These are phyloP conservation scores for Naso thynnoides DNA, from an alignment of 2,797 vertebrate genomes.

Conservation along the genomic window DNA sequence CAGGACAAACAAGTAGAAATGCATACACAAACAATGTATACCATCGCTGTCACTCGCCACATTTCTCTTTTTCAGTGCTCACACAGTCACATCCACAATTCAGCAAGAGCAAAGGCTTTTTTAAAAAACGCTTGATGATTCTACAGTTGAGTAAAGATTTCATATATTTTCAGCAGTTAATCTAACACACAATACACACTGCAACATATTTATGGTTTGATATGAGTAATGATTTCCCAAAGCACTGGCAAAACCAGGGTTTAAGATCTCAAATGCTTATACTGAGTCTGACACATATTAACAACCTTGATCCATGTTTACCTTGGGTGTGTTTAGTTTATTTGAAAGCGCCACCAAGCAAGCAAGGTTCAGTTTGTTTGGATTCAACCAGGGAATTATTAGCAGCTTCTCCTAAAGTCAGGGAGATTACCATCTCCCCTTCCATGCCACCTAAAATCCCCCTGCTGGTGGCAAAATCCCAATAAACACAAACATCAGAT, in stretches of 20 bases:
- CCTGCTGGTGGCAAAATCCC: constrained; percentile 30
- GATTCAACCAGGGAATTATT: constrained; percentile 31
- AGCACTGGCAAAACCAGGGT: neutral
- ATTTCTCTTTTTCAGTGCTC: constrained; percentile 4
- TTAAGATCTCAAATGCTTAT: constrained; percentile 35
- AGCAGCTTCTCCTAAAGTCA: neutral
- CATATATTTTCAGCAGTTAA: neutral
- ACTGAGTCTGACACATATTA: constrained; percentile 34
- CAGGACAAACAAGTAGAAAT: constrained; percentile 19
- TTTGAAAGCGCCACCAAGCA: constrained; percentile 42
- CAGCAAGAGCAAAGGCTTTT: neutral
- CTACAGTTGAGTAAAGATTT: neutral
- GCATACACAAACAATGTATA: neutral
- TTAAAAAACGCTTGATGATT: neutral
- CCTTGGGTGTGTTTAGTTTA: constrained; percentile 55
- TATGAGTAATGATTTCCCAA: neutral
- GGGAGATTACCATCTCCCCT: constrained; percentile 24
- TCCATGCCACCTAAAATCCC: constrained; percentile 16
- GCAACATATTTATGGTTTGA: constrained; percentile 4
- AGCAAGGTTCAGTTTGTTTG: constrained; percentile 40
- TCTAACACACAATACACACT: neutral
- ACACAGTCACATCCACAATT: constrained; percentile 17
- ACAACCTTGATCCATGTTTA: constrained; percentile 56
- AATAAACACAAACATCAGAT: constrained; percentile 45
- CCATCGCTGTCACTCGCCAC: neutral